These are phyloP conservation scores for Aproaerema taeniolella DNA, from an alignment of 2,888 invertebrate genomes.

Conservation along the genomic window DNA sequence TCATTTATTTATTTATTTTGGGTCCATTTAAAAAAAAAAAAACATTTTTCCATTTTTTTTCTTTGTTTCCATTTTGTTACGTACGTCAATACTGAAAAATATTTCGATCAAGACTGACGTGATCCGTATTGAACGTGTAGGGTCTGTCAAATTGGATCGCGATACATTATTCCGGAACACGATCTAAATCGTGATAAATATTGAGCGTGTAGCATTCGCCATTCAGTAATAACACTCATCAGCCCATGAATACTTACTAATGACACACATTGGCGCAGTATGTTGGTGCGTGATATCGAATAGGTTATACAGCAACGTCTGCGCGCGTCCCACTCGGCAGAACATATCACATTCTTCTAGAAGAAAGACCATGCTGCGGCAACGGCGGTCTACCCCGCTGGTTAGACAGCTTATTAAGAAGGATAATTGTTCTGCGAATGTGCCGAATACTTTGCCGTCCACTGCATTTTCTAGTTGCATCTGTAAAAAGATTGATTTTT, in stretches of 20 bases:
- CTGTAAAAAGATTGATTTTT: slow-evolving; percentile 45
- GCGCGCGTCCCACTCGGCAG: slow-evolving; percentile 88
- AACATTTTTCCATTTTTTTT: too few species aligned
- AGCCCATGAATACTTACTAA: slow-evolving; percentile 82
- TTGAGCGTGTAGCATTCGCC: too few species aligned
- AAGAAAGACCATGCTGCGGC: slow-evolving; percentile 87
- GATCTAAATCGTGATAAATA: too few species aligned
- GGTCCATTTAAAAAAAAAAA: too few species aligned
- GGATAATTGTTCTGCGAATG: slow-evolving; percentile 91
- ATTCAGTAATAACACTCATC: too few species aligned
- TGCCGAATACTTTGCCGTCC: slow-evolving; percentile 90
- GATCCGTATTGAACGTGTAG: too few species aligned
- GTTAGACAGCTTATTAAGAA: slow-evolving; percentile 89
- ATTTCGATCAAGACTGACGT: too few species aligned
- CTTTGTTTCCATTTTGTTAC: too few species aligned
- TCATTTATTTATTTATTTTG: too few species aligned
- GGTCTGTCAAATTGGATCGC: too few species aligned
- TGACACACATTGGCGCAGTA: slow-evolving; percentile 91
- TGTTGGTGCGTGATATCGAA: slow-evolving; percentile 94
- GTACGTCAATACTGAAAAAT: too few species aligned
- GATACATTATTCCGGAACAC: too few species aligned
- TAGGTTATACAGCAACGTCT: slow-evolving; percentile 94
- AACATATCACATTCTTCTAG: slow-evolving; percentile 96
- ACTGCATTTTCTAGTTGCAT: slow-evolving; percentile 90
- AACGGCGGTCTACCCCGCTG: slow-evolving; percentile 81